phyloP scores from a whole-genome alignment of 2,113 vertebrate genomes.

The Archocentrus centrarchus region DNA sequence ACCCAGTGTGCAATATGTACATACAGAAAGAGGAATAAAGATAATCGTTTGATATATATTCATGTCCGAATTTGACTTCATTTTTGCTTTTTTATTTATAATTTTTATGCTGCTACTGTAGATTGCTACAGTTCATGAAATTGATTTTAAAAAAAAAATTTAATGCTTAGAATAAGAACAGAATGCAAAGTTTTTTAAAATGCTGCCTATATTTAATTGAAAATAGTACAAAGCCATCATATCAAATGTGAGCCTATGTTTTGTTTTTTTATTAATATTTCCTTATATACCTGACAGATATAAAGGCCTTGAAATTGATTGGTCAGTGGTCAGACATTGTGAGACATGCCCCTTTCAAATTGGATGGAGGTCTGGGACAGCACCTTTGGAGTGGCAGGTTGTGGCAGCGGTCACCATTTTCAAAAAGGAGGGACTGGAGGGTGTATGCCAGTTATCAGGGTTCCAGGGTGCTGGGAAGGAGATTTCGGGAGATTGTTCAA shows the following conservation, averaged over 20 bases:
- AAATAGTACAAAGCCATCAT: background rate
- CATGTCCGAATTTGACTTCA: background rate
- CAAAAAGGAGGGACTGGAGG: background rate
- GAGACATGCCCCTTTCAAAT: background rate
- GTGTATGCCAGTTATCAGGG: background rate
- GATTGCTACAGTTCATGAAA: background rate
- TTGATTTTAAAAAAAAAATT: background rate
- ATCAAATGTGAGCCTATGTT: too few species aligned
- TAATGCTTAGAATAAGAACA: fast-evolving
- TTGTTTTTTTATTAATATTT: background rate
- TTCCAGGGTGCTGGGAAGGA: background rate
- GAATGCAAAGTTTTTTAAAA: background rate
- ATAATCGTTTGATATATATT: conserved; percentile 14
- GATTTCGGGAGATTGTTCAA: background rate
- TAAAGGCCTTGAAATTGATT: background rate
- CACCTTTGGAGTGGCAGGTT: background rate
- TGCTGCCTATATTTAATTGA: background rate
- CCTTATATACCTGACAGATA: background rate
- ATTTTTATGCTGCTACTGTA: too few species aligned
- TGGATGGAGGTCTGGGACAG: background rate
- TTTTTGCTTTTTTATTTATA: background rate
- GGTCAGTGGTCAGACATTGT: background rate
- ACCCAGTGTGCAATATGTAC: conserved; percentile 55
- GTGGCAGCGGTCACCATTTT: background rate
- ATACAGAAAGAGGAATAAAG: conserved; percentile 42